A percentile compares a stretch with the other conserved stretches of the same genome.
These are phyloP conservation scores for Cichladusa arquata DNA, from an alignment of 2,113 vertebrate genomes.

Conservation along the genomic window DNA sequence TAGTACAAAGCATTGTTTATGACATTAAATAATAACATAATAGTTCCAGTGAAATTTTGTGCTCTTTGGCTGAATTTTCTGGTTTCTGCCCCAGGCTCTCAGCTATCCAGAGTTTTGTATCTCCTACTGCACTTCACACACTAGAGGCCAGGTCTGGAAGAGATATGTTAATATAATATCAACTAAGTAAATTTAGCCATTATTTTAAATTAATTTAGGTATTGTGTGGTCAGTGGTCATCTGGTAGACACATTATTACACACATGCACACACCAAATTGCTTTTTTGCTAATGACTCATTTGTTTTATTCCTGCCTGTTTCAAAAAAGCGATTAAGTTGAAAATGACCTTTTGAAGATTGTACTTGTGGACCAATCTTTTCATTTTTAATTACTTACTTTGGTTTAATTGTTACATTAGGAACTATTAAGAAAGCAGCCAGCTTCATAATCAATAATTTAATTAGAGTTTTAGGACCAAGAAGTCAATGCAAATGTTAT, in stretches of 20 bases:
- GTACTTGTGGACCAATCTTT: constrained; percentile 44
- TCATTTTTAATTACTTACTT: constrained; percentile 66
- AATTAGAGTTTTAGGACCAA: constrained; percentile 59
- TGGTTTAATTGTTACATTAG: constrained; percentile 62
- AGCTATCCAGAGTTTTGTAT: not conserved
- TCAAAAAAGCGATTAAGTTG: constrained; percentile 30
- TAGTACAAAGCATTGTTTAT: not conserved
- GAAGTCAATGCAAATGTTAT: constrained; percentile 62
- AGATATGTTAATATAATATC: not conserved
- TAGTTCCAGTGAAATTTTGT: not conserved
- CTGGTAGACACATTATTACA: constrained; percentile 2
- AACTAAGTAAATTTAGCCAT: not conserved
- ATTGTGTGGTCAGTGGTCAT: not conserved
- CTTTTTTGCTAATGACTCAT: constrained; percentile 45
- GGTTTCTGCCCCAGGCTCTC: not conserved
- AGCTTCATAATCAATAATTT: constrained; percentile 67
- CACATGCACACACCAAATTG: not conserved
- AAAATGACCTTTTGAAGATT: constrained; percentile 60
- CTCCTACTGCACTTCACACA: not conserved
- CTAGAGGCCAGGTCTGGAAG: not conserved
- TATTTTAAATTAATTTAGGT: constrained; percentile 15
- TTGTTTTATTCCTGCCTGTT: constrained; percentile 24
- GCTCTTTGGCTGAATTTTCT: not conserved
- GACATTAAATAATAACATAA: not conserved
- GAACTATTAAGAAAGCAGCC: constrained; percentile 63